phyloP scores from a whole-genome alignment of 2,113 vertebrate species.

The Synodontis membranacea region DNA sequence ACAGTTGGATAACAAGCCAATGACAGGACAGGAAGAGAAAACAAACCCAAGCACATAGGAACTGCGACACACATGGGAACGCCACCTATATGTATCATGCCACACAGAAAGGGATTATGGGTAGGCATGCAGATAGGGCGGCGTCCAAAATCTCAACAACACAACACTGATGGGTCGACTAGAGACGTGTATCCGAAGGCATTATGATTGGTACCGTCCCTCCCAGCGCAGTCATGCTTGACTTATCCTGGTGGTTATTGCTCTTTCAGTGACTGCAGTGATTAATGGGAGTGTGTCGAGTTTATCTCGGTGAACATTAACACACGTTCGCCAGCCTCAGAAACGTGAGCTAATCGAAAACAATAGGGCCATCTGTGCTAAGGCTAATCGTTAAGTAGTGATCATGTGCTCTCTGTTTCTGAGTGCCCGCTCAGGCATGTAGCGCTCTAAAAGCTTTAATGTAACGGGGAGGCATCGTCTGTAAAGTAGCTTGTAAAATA shows the following conservation, averaged over 20 bases:
- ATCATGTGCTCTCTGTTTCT: not conserved
- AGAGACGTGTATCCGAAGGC: not conserved
- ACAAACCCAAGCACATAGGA: not conserved
- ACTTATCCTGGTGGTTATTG: not conserved
- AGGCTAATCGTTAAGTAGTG: not conserved
- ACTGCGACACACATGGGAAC: not conserved
- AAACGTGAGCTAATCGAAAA: slow-evolving; percentile 5
- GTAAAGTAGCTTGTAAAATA: slow-evolving; percentile 2
- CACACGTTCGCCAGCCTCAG: not conserved
- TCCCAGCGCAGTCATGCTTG: not conserved
- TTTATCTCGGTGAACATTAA: slow-evolving; percentile 6
- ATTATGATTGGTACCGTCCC: not conserved
- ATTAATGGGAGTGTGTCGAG: not conserved
- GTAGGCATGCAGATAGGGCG: not conserved
- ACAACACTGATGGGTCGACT: not conserved
- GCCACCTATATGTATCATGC: not conserved
- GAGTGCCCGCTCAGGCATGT: not conserved
- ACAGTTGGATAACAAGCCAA: not conserved
- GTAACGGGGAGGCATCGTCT: not conserved
- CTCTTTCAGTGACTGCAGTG: not conserved
- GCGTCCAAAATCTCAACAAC: not conserved
- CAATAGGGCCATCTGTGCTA: slow-evolving; percentile 17
- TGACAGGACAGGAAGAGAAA: not conserved
- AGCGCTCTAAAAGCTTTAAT: not conserved
- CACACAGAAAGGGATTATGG: slow-evolving; percentile 1